These are phyloP conservation scores for Pseudotriccus pelzelni DNA, from an alignment of 2,797 vertebrate genomes.

Conservation along the genomic window DNA sequence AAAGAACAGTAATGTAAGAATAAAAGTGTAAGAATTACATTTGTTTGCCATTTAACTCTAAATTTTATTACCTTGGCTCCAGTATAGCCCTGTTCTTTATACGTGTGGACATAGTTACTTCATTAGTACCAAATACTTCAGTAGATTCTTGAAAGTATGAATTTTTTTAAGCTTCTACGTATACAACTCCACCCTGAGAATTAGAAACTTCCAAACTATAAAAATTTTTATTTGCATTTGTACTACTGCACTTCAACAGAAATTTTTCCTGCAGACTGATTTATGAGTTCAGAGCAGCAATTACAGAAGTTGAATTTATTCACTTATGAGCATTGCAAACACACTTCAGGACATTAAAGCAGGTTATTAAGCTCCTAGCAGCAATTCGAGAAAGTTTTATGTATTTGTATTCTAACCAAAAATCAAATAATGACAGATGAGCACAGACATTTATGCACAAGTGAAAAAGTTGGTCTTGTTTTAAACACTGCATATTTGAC, in stretches of 20 bases:
- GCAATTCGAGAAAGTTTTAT: not conserved
- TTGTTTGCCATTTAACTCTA: not conserved
- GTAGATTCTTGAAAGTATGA: not conserved
- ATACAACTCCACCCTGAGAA: not conserved
- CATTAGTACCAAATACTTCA: not conserved
- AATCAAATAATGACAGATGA: not conserved
- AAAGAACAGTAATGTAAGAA: not conserved
- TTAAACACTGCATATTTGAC: not conserved
- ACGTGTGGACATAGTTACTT: not conserved
- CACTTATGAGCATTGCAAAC: not conserved
- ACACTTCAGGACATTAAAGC: not conserved
- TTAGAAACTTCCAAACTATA: not conserved
- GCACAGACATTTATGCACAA: not conserved
- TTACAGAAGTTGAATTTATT: not conserved
- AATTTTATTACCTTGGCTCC: not conserved
- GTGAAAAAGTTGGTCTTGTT: not conserved
- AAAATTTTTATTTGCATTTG: not conserved
- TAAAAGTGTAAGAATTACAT: not conserved
- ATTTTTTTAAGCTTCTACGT: not conserved
- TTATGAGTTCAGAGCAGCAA: not conserved
- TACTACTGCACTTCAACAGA: not conserved
- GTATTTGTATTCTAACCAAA: not conserved
- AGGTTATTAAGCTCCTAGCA: not conserved
- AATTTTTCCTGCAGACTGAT: not conserved
- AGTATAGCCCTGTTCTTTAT: not conserved